A percentile compares a stretch with the other conserved stretches of the same genome.
Evolutionary conservation across 2,888 invertebrate species (phyloP).

Genomic region (Gnatocerus cornutus): DNA sequence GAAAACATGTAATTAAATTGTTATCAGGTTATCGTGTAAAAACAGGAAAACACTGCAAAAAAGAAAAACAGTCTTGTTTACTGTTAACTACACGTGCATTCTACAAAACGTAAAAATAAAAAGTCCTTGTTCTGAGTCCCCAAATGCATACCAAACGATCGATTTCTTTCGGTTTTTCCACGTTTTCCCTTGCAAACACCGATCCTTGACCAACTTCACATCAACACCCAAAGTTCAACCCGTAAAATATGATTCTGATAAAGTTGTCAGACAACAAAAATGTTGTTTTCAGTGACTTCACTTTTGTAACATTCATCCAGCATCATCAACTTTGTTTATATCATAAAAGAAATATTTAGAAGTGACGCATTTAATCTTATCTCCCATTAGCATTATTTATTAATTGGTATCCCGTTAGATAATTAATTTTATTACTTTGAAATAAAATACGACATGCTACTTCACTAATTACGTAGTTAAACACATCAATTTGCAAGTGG

Average conservation of each 20-base stretch:
- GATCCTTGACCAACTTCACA: conserved; percentile 5
- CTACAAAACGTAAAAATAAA: no score
- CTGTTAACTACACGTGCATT: no score
- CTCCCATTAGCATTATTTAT: conserved; percentile 1
- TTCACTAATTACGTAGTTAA: background rate
- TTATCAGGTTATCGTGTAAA: no score
- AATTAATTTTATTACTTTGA: conserved; percentile 2
- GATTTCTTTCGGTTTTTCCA: background rate
- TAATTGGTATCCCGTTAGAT: background rate
- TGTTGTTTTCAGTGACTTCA: background rate
- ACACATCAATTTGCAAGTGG: background rate
- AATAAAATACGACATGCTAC: background rate
- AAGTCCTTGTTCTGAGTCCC: no score
- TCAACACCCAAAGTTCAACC: conserved; percentile 2
- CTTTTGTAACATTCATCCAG: no score
- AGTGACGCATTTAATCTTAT: background rate
- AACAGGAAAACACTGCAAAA: no score
- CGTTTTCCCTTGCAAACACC: background rate
- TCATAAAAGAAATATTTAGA: background rate
- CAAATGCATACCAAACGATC: no score
- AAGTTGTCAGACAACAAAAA: background rate
- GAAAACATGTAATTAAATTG: no score
- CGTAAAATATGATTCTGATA: background rate
- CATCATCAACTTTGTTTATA: no score
- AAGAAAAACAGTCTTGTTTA: no score